Conservation (phyloP, 2,888 invertebrate species). For the Sesia apiformis region DNA sequence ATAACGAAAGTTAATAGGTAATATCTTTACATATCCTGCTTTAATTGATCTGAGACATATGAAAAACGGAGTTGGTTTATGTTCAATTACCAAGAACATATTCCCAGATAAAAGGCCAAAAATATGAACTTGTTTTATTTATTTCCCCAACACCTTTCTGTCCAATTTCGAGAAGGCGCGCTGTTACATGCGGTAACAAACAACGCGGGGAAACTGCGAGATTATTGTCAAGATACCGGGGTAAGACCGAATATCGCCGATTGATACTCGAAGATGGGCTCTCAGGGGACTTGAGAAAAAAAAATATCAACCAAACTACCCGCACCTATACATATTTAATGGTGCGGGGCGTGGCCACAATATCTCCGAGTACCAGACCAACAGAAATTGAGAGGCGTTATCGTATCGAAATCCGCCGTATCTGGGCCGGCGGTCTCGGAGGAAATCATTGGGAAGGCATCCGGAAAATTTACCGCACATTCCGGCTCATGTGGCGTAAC, state of each 20-base stretch:
- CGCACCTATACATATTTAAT: slow-evolving; percentile 56
- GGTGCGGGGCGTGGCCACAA: slow-evolving; percentile 53
- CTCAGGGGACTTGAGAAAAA: slow-evolving; percentile 36
- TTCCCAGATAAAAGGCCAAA: too few species aligned
- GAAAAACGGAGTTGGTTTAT: too few species aligned
- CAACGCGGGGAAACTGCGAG: slow-evolving; percentile 29
- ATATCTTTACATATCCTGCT: too few species aligned
- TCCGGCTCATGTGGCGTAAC: slow-evolving; percentile 61
- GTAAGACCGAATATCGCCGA: slow-evolving; percentile 44
- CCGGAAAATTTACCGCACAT: slow-evolving; percentile 78
- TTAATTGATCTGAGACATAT: too few species aligned
- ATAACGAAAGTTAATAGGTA: too few species aligned
- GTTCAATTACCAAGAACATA: too few species aligned
- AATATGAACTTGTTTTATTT: background rate
- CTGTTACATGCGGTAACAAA: slow-evolving; percentile 8
- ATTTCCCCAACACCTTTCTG: background rate
- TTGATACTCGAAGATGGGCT: slow-evolving; percentile 53
- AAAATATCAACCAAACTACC: slow-evolving; percentile 39
- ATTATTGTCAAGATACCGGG: slow-evolving; percentile 50
- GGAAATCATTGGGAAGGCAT: slow-evolving; percentile 87
- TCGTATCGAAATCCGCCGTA: slow-evolving; percentile 72
- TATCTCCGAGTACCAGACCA: slow-evolving; percentile 48
- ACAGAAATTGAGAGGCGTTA: slow-evolving; percentile 68
- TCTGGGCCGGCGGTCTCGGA: slow-evolving; percentile 78
- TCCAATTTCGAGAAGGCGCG: too few species aligned